A percentile compares a stretch with the other conserved stretches of the same genome.
phyloP scores from a whole-genome alignment of 2,888 invertebrate genomes.

The Dioctria linearis region DNA sequence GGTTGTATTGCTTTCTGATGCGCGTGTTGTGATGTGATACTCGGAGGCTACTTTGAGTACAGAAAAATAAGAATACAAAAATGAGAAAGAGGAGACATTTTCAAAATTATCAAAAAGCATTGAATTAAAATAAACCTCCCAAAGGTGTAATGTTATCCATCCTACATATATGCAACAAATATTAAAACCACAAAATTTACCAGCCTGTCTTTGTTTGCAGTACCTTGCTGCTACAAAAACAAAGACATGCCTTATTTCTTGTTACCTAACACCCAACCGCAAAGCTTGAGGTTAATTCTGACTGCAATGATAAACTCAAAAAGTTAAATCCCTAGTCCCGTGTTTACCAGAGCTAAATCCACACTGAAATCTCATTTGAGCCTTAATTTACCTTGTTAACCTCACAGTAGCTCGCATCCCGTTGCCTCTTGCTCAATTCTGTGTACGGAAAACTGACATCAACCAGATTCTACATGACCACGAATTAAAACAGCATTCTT shows the following conservation, averaged over 20 bases:
- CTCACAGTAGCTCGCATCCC: background rate
- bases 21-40: no score
- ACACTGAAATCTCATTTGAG: constrained; percentile 46
- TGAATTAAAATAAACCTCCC: background rate
- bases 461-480: constrained; percentile 32
- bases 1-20: no score
- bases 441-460: background rate
- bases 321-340: constrained; percentile 35
- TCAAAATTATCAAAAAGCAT: no score
- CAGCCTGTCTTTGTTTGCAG: background rate
- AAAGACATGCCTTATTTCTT: background rate
- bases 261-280: background rate
- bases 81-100: no score
- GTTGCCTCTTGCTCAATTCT: background rate
- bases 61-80: no score
- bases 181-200: background rate
- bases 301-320: constrained; percentile 47
- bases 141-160: background rate
- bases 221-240: background rate
- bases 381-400: constrained; percentile 48
- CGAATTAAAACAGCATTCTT: constrained; percentile 21
- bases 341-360: constrained; percentile 36
- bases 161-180: background rate
- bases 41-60: no score
- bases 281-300: constrained; percentile 34